phyloP scores from a whole-genome alignment of 2,113 vertebrate genomes.

The Brachirus orientalis region DNA sequence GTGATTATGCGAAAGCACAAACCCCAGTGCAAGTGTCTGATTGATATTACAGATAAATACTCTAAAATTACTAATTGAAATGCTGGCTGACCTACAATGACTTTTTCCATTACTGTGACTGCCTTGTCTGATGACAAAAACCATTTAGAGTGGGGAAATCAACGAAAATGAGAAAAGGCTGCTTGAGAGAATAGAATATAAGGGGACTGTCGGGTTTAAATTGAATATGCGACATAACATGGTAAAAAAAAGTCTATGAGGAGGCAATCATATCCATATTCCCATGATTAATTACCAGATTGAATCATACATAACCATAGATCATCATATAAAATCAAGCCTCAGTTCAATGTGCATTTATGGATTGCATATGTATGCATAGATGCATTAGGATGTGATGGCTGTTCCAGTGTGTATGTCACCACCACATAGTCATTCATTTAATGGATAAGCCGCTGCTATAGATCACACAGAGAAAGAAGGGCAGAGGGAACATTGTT shows the following conservation, averaged over 20 bases:
- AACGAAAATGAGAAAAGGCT: conserved; percentile 21
- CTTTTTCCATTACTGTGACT: conserved; percentile 47
- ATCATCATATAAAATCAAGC: too few species aligned
- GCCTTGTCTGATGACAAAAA: conserved; percentile 10
- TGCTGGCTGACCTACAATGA: conserved; percentile 37
- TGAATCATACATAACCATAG: not conserved
- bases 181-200: not conserved
- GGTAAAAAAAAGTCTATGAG: not conserved
- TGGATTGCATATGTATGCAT: not conserved
- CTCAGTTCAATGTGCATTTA: not conserved
- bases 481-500: conserved; percentile 28
- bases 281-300: conserved; percentile 6
- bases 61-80: conserved; percentile 54
- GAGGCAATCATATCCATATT: too few species aligned
- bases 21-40: conserved; percentile 35
- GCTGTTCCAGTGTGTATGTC: conserved; percentile 5
- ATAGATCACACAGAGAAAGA: conserved; percentile 32
- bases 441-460: conserved; percentile 31
- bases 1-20: conserved; percentile 40
- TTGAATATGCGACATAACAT: not conserved
- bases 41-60: conserved; percentile 47
- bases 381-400: too few species aligned
- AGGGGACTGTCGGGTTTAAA: not conserved
- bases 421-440: not conserved
- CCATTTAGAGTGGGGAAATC: conserved; percentile 29